Percentiles rank a stretch among this genome's conserved stretches.
phyloP scores from a whole-genome alignment of 2,888 invertebrate species.

The Lordiphosa fenestrarum region DNA sequence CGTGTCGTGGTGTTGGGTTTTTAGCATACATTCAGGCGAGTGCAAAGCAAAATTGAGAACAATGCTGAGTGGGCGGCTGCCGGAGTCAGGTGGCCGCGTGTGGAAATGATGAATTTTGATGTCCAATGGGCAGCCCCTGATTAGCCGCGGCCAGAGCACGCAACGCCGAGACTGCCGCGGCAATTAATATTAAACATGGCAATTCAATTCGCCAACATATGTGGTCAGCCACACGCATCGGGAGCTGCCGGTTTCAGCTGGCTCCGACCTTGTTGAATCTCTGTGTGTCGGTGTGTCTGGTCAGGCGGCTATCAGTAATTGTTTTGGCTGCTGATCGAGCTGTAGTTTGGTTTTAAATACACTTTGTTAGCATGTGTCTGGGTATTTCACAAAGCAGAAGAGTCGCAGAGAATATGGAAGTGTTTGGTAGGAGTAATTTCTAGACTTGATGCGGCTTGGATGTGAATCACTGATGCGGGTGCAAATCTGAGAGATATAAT shows the following conservation, averaged over 20 bases:
- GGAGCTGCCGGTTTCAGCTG: constrained; percentile 13
- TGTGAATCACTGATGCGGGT: too few relatives aligned
- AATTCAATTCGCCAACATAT: constrained; percentile 37
- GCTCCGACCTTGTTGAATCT: constrained; percentile 23
- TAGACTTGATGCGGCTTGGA: too few relatives aligned
- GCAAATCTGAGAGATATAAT: too few relatives aligned
- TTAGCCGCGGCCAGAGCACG: constrained; percentile 36
- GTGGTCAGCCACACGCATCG: constrained; percentile 24
- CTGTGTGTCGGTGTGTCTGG: constrained; percentile 15
- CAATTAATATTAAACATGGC: constrained; percentile 52
- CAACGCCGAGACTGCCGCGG: constrained; percentile 35
- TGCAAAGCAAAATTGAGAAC: constrained; percentile 25
- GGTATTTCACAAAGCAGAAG: not conserved
- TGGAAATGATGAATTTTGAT: constrained; percentile 76
- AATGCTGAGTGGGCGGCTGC: constrained; percentile 9
- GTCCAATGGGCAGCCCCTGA: constrained; percentile 29
- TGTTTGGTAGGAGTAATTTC: too few relatives aligned
- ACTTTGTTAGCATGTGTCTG: constrained; percentile 1
- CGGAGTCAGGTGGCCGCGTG: constrained; percentile 48
- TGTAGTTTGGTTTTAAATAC: constrained; percentile 6
- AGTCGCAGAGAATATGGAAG: too few relatives aligned
- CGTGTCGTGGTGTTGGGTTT: constrained; percentile 37
- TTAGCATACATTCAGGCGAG: constrained; percentile 27
- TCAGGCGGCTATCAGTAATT: constrained; percentile 25
- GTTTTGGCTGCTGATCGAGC: constrained; percentile 20